These are phyloP conservation scores for Campylomormyrus numenius DNA, from an alignment of 2,113 vertebrate genomes.

Conservation along the genomic window DNA sequence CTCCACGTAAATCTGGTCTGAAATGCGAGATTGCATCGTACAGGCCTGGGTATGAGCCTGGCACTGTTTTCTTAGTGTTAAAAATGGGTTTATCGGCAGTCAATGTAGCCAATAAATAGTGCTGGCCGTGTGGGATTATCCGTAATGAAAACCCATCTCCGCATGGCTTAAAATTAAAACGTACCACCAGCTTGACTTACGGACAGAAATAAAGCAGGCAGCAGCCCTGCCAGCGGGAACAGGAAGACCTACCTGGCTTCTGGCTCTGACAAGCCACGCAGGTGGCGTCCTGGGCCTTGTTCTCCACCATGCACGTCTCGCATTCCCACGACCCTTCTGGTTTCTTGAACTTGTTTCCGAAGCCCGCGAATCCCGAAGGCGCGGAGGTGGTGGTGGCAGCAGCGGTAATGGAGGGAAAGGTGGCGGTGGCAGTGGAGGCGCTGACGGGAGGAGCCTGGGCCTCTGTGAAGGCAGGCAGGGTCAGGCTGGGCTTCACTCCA, in stretches of 20 bases:
- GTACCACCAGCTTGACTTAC: neutral
- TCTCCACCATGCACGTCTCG: constrained; percentile 71
- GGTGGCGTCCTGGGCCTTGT: constrained; percentile 79
- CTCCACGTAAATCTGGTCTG: neutral
- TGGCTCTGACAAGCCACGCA: constrained; percentile 77
- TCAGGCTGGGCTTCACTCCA: constrained; percentile 74
- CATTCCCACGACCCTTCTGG: constrained; percentile 86
- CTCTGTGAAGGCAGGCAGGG: constrained; percentile 60
- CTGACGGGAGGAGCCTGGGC: constrained; percentile 43
- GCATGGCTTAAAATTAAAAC: neutral
- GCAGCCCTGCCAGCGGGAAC: neutral
- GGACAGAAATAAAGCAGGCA: neutral
- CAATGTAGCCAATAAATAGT: neutral
- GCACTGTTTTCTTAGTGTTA: neutral
- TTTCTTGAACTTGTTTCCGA: constrained; percentile 86
- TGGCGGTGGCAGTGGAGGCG: constrained; percentile 15
- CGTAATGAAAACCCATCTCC: neutral
- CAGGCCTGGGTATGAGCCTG: neutral
- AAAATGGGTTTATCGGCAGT: neutral
- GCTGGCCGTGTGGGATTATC: neutral
- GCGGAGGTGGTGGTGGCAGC: constrained; percentile 30
- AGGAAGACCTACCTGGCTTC: constrained; percentile 68
- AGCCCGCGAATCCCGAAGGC: constrained; percentile 52
- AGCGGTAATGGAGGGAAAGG: constrained; percentile 28
- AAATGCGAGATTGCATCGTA: neutral